Evolutionary conservation across 2,113 vertebrate genomes (phyloP).

Genomic region (Piprites chloris): DNA sequence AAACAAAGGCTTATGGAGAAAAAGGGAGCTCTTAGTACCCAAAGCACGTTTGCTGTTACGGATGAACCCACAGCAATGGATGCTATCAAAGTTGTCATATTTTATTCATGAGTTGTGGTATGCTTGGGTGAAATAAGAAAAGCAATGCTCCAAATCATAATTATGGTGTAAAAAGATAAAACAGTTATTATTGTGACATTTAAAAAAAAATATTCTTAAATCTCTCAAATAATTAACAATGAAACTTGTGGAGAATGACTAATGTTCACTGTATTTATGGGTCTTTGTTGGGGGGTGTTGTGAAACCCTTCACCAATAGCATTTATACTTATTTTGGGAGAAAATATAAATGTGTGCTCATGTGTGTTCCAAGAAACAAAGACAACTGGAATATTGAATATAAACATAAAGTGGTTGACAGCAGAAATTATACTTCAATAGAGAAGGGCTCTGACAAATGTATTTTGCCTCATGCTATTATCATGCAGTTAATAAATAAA

Average conservation of each 20-base stretch:
- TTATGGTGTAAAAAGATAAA: conserved; percentile 74
- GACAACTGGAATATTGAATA: not conserved
- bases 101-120: conserved; percentile 91
- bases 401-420: conserved; percentile 13
- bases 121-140: conserved; percentile 82
- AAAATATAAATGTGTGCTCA: not conserved
- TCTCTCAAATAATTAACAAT: conserved; percentile 42
- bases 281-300: not conserved
- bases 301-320: not conserved
- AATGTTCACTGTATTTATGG: not conserved
- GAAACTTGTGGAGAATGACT: conserved; percentile 9
- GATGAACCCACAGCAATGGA: conserved; percentile 79
- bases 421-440: not conserved
- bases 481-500: conserved; percentile 57
- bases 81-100: conserved; percentile 90
- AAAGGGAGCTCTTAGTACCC: conserved; percentile 63
- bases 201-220: conserved; percentile 35
- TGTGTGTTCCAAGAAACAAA: not conserved
- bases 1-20: conserved; percentile 66
- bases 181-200: conserved; percentile 68
- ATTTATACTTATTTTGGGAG: not conserved
- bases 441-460: conserved; percentile 18
- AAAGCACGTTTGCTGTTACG: conserved; percentile 70
- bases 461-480: conserved; percentile 8
- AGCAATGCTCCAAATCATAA: conserved; percentile 79